Evolutionary conservation across 2,113 vertebrate genomes (phyloP).

Genomic region (Corythaixoides concolor): DNA sequence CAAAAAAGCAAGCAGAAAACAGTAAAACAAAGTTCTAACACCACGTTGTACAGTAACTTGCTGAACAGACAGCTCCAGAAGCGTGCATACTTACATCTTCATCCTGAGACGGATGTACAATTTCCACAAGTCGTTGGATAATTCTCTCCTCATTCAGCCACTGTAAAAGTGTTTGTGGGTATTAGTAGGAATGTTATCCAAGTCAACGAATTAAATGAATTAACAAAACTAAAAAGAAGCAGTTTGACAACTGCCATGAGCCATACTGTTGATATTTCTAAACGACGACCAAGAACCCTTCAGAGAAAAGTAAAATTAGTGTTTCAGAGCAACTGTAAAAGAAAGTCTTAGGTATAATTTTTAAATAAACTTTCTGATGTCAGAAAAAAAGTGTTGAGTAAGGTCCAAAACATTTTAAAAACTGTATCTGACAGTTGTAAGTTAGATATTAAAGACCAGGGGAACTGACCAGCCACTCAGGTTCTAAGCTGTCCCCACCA

Average conservation of each 20-base stretch:
- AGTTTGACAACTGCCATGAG: neutral
- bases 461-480: neutral
- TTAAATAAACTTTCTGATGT: neutral
- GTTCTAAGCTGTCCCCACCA: neutral
- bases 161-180: slow-evolving; percentile 70
- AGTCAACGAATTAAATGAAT: neutral
- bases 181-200: neutral
- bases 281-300: neutral
- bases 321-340: neutral
- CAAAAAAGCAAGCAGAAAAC: neutral
- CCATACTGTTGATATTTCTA: neutral
- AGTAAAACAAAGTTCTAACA: neutral
- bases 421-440: neutral
- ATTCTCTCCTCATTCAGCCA: slow-evolving; percentile 97
- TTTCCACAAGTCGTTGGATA: slow-evolving; percentile 95
- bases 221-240: neutral
- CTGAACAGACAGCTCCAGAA: neutral
- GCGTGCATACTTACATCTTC: slow-evolving; percentile 89
- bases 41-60: neutral
- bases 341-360: neutral
- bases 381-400: neutral
- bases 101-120: slow-evolving; percentile 95
- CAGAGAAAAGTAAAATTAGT: neutral
- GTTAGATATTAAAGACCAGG: neutral
- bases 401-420: neutral